Evolutionary conservation across 1,140 invertebrate genomes (phyloP), one percentile per base, ranked within the genome.

Genomic region (Tetraneura akinire): DNA sequence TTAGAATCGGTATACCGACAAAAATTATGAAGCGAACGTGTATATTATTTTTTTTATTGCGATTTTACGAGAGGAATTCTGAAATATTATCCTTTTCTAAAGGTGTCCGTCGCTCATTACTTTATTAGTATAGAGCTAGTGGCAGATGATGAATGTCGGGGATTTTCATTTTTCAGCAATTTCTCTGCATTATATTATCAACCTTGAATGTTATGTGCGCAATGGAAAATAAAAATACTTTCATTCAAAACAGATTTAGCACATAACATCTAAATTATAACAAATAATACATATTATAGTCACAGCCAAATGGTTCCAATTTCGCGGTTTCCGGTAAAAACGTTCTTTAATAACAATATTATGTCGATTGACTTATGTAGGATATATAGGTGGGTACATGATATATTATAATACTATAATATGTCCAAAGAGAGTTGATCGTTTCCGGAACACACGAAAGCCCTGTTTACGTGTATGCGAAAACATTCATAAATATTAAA

Each of bases 1-100:
- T 76, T 76, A 76, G 73, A 76, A 76, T 76, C 73, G 73, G 73
- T 60, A 60, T 60, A 53, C 53, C 73, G 73, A 57, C 37, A 8
- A 60, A 76, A 76, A 76, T 76, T 60, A 76, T 76, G 53, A 57
- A 53, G 57, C 37, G 21, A 60, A 57, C 51, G 29, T 62, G 23
- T 74, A 42, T 42, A 76, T 42, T 23, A 49, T 57, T 76, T 76
- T 76, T 76, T 57, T 21, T 60, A 60, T 45, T 29, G 21, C 21
- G 21, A 76, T 76, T 76, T 76, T 76, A 21, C 55, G 37, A 42
- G 32, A 26, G 9, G 51, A 74, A 57, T 74, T 57, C 71, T 55
- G 45, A 42, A 60, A 76, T 42, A 60, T 23, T 42, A 45, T 76
- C n/a, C 16, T 42, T 23, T 74, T 68, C 37, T 68, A 37, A 37